Conservation (phyloP, 2,797 vertebrate species). For the Rhinella marina region DNA sequence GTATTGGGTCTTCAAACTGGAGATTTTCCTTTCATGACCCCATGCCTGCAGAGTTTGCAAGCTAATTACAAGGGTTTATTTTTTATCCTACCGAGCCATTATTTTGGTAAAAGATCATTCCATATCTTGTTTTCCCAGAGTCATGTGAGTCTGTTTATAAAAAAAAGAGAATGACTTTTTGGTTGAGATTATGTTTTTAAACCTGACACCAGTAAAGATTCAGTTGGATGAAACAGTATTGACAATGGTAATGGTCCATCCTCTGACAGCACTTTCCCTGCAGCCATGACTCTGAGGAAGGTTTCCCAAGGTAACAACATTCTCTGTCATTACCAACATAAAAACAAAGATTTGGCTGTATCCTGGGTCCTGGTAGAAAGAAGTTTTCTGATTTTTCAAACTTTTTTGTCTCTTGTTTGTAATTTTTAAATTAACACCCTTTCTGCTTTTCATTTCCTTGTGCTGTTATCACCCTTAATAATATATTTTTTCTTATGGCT, state of each 20-base stretch:
- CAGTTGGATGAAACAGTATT: background rate
- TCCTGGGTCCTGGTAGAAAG: background rate
- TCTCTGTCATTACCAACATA: background rate
- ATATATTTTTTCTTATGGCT: conserved; percentile 6
- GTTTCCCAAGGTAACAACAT: background rate
- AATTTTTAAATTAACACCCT: background rate
- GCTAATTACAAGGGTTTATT: background rate
- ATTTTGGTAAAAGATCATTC: background rate
- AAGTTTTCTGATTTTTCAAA: background rate
- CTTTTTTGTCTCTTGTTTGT: background rate
- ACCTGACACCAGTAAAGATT: background rate
- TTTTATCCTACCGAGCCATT: background rate
- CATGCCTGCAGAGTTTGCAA: too few relatives aligned
- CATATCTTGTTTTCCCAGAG: background rate
- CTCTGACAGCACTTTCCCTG: background rate
- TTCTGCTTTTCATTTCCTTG: conserved; percentile 37
- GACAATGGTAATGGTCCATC: background rate
- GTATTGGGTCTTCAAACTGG: background rate
- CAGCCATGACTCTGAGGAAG: background rate
- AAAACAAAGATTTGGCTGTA: background rate
- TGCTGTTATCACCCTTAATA: conserved; percentile 28
- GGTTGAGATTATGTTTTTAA: background rate
- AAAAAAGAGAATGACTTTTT: background rate
- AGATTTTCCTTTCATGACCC: background rate
- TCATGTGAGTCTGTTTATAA: background rate